Base-by-base conservation (phyloP, 2,888 invertebrate species). In the Clistopyga incitator region DNA sequence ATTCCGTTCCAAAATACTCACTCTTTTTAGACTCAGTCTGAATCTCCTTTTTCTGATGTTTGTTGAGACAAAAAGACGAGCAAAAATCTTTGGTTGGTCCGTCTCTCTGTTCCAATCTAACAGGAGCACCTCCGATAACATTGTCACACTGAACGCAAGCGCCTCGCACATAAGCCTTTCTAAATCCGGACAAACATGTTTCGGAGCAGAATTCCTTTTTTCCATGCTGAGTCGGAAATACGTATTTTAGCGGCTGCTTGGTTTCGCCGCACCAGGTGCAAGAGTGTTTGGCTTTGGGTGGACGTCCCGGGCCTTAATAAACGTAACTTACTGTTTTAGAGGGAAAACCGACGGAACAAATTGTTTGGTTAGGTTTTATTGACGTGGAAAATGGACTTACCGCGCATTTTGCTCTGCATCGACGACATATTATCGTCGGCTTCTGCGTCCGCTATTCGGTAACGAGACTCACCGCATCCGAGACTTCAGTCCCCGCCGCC, bases 141-240 rank as follows among this genome's bases (percentile, higher is more conserved):
- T 97, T 97, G 93, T 97, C 97, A 94, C 98, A 98, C 91, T 97
- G 96, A 84, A 96, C 95, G 92, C 98, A 98, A 67, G 97, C 97
- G 79, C 97, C 98, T 94, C 98, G 97, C 89, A 96, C 96, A 89
- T 97, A 97, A 0, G 97, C 97, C 92, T 97, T 97, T 74, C 98
- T 95, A 92, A 98, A 98, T 94, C 98, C 97, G 0, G 97, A 96
- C 65, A 98, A 95, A 93, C 98, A 98, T 42, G 96, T 96, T 93
- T 98, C 97, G 0, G 98, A 98, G 93, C 98, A 98, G 93, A 98
- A 98, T 91, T 98, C 98, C 91, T 98, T 98, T 91, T 97, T 98
- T 13, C 97, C 97, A 92, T 97, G 97, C 90, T 97, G 97, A 2
- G 97, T 97, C 11, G 98, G 98, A 86, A 97, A 94, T 42, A 98